phyloP scores from a whole-genome alignment of 2,888 invertebrate genomes.

The Caenorhabditis becei region DNA sequence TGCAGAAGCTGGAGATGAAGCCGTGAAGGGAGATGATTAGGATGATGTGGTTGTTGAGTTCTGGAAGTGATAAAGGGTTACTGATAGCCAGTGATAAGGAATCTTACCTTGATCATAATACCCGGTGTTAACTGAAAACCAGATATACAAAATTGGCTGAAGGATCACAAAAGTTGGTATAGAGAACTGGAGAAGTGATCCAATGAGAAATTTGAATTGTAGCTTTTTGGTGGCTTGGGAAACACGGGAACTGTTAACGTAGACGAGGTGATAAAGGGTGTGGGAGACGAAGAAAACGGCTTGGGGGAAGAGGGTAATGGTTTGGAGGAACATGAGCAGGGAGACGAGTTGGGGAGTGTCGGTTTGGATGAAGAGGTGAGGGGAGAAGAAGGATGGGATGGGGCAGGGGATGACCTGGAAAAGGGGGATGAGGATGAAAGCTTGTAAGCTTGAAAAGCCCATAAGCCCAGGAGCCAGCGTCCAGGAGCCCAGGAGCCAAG shows the following conservation, averaged over 20 bases:
- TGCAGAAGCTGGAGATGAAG: conserved; percentile 11
- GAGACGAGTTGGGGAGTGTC: conserved; percentile 22
- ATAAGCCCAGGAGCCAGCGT: no score
- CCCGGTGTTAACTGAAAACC: conserved; percentile 24
- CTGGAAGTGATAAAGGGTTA: no score
- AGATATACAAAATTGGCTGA: conserved; percentile 31
- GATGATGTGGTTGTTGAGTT: conserved; percentile 39
- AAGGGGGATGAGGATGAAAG: no score
- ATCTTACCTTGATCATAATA: conserved; percentile 41
- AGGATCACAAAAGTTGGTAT: conserved; percentile 15
- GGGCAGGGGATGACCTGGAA: conserved; percentile 37
- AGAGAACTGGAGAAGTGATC: neutral
- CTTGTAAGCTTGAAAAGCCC: neutral
- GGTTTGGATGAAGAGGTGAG: conserved; percentile 16
- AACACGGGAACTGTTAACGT: conserved; percentile 15
- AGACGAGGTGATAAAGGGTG: conserved; percentile 34
- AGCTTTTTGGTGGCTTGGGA: conserved; percentile 18
- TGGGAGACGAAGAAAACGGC: conserved; percentile 9
- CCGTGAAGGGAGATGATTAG: conserved; percentile 27
- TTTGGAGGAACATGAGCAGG: conserved; percentile 27
- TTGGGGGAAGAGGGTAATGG: conserved; percentile 25
- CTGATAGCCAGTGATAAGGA: no score
- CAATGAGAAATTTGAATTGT: conserved; percentile 32
- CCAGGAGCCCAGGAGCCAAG: no score
- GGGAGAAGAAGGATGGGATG: conserved; percentile 23